phyloP scores from a whole-genome alignment of 2,113 vertebrate species.

The Xerus inauris region DNA sequence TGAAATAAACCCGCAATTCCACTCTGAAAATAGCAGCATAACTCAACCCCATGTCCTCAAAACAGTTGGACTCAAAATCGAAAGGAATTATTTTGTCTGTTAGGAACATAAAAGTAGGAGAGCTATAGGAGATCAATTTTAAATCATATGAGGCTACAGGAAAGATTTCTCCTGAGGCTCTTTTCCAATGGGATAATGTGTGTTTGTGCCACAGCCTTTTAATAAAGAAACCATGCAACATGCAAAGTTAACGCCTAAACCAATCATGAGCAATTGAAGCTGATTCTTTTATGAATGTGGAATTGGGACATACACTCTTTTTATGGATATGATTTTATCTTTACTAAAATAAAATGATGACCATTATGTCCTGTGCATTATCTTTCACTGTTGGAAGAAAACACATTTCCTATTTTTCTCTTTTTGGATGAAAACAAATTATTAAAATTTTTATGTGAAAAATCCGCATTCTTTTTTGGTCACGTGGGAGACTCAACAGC shows the following conservation, averaged over 20 bases:
- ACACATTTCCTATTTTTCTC: neutral
- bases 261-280: conserved; percentile 45
- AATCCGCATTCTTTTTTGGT: neutral
- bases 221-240: conserved; percentile 64
- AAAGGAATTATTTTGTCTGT: conserved; percentile 1
- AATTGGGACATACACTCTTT: conserved; percentile 22
- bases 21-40: conserved; percentile 38
- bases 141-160: neutral
- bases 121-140: conserved; percentile 52
- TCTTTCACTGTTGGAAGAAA: neutral
- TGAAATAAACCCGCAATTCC: neutral
- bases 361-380: neutral
- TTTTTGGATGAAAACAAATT: neutral
- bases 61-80: conserved; percentile 2
- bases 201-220: conserved; percentile 35
- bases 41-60: conserved; percentile 30
- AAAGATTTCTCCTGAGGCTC: conserved; percentile 16
- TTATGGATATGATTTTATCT: neutral
- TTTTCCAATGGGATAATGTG: neutral
- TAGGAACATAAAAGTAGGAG: conserved; percentile 45
- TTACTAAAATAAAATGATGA: neutral
- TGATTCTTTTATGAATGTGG: conserved; percentile 13
- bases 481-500: too few species aligned
- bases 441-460: neutral
- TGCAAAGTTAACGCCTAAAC: conserved; percentile 52